A percentile compares a stretch with the other conserved stretches of the same genome.
These are phyloP conservation scores for Erinaceus europaeus DNA, from an alignment of 2,113 vertebrate species.

Conservation along the genomic window DNA sequence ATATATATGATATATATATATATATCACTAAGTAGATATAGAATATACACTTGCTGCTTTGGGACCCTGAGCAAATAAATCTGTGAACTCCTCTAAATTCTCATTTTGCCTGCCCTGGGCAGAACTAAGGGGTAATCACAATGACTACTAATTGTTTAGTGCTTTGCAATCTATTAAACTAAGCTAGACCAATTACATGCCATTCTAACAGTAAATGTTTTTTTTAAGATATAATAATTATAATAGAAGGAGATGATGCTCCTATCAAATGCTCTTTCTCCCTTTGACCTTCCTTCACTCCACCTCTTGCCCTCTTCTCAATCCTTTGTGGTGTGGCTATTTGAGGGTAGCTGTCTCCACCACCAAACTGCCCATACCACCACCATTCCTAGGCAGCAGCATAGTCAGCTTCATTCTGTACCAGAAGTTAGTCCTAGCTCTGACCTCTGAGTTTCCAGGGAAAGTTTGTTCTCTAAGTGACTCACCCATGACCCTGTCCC, in stretches of 20 bases:
- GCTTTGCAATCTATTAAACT: neutral
- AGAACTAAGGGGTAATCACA: neutral
- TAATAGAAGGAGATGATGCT: neutral
- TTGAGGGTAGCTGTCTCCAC: neutral
- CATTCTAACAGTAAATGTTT: neutral
- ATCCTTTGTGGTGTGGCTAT: neutral
- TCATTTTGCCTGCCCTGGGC: neutral
- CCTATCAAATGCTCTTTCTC: neutral
- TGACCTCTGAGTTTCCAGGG: neutral
- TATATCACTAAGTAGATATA: neutral
- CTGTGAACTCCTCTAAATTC: neutral
- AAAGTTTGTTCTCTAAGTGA: neutral
- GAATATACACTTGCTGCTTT: neutral
- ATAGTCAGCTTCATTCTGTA: neutral
- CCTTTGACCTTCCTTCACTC: neutral
- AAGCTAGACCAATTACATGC: neutral
- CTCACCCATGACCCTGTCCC: neutral
- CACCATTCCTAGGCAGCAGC: neutral
- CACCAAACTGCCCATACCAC: neutral
- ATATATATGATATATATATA: no score
- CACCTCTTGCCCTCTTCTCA: neutral
- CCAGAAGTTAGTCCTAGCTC: neutral
- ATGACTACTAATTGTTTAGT: neutral
- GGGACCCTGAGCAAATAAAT: neutral
- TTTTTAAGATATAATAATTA: neutral